These are phyloP conservation scores for Brachylomia viminalis DNA, from an alignment of 2,888 invertebrate species.

Conservation along the genomic window DNA sequence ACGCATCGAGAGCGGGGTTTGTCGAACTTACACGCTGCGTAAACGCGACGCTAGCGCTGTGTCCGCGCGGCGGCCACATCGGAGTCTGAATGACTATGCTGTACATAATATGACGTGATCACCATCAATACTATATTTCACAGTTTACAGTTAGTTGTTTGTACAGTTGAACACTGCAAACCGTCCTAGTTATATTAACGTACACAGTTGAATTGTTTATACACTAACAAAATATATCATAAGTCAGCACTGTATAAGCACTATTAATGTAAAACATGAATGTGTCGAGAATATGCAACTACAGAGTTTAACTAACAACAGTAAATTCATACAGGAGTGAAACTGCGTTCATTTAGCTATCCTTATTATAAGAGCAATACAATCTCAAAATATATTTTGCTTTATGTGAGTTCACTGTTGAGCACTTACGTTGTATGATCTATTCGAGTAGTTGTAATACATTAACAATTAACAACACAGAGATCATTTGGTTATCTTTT, in stretches of 20 bases:
- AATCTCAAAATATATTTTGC: background rate
- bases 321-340: background rate
- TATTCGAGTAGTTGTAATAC: background rate
- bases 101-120: constrained; percentile 38
- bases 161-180: constrained; percentile 16
- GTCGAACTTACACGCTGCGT: constrained; percentile 5
- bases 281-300: background rate
- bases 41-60: background rate
- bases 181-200: constrained; percentile 11
- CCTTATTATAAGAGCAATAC: background rate
- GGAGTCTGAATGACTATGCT: constrained; percentile 3
- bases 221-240: background rate
- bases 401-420: constrained; percentile 11
- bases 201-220: constrained; percentile 18
- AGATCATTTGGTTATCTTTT: constrained; percentile 5
- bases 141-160: too few relatives aligned
- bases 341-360: background rate
- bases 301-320: background rate
- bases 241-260: constrained; percentile 31
- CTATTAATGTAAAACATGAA: constrained; percentile 4
- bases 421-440: background rate
- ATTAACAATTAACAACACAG: background rate
- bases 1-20: background rate
- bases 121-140: constrained; percentile 53
- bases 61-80: background rate